Percentiles rank a stretch among this genome's conserved stretches.
Evolutionary conservation across 2,888 invertebrate species (phyloP).

Genomic region (Ophioninae sp.): DNA sequence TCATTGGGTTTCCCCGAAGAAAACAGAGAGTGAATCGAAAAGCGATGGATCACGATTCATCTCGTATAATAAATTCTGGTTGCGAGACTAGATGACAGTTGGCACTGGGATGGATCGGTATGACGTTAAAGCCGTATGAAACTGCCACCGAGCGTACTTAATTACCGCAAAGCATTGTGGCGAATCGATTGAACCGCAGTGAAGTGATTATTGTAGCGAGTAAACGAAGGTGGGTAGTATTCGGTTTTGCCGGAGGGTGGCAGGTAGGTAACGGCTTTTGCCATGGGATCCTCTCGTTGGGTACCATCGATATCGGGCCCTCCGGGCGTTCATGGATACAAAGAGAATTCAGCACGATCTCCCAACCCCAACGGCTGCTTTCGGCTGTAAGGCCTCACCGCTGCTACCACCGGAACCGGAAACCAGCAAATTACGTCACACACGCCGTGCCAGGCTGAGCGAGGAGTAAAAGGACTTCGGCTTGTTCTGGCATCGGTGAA

Average conservation of each 20-base stretch:
- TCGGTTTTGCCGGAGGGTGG: conserved; percentile 36
- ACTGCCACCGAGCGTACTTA: conserved; percentile 44
- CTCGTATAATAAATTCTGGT: neutral
- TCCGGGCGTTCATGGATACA: conserved; percentile 44
- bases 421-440: conserved; percentile 76
- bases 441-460: conserved; percentile 52
- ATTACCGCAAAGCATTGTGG: conserved; percentile 58
- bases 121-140: neutral
- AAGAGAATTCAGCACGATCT: conserved; percentile 57
- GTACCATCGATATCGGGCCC: conserved; percentile 32
- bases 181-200: conserved; percentile 58
- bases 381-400: conserved; percentile 56
- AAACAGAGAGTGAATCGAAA: neutral
- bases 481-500: conserved; percentile 63
- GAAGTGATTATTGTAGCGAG: conserved; percentile 52
- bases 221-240: conserved; percentile 22
- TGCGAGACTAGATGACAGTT: neutral
- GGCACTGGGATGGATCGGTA: neutral
- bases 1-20: neutral
- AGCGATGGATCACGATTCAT: neutral
- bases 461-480: conserved; percentile 29
- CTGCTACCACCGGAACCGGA: conserved; percentile 67
- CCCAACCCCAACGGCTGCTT: conserved; percentile 20
- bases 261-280: neutral
- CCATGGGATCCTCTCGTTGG: conserved; percentile 10